Conservation (phyloP, 1,140 invertebrate species). For the Drosophila albomicans region DNA sequence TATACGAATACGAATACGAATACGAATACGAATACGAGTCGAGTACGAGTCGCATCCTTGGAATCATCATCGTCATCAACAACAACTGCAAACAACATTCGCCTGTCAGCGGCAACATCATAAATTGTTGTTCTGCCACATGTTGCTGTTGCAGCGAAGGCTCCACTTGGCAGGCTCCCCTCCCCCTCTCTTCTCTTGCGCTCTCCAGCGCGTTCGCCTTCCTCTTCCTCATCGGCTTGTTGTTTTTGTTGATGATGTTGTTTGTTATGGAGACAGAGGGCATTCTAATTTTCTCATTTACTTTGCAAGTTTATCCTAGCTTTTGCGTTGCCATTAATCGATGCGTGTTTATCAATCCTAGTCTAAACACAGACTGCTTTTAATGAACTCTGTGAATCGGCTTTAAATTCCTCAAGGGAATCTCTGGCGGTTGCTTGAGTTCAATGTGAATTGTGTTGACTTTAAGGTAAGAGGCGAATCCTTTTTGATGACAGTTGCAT, state of each 20-base stretch:
- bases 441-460: no score
- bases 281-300: slow-evolving; percentile 45
- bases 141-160: slow-evolving; percentile 58
- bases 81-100: slow-evolving; percentile 83
- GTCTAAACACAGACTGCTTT: slow-evolving; percentile 19
- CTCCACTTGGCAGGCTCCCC: slow-evolving; percentile 5
- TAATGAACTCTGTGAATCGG: slow-evolving; percentile 24
- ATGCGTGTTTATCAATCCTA: slow-evolving; percentile 15
- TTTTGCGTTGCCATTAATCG: slow-evolving; percentile 27
- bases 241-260: slow-evolving; percentile 40
- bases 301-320: slow-evolving; percentile 34
- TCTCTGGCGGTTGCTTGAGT: not conserved
- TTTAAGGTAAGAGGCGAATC: no score
- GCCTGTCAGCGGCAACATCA: slow-evolving; percentile 83
- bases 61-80: slow-evolving; percentile 83
- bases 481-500: no score
- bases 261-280: slow-evolving; percentile 35
- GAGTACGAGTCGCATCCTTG: slow-evolving; percentile 67
- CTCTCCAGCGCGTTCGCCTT: not conserved
- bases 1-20: not conserved
- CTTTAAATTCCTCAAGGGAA: slow-evolving; percentile 15
- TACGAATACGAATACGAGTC: slow-evolving; percentile 8
- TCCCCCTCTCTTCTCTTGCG: not conserved
- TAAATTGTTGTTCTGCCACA: slow-evolving; percentile 84
- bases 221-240: slow-evolving; percentile 21